These are phyloP conservation scores for Actenoides hombroni DNA, from an alignment of 2,113 vertebrate species.

Conservation along the genomic window DNA sequence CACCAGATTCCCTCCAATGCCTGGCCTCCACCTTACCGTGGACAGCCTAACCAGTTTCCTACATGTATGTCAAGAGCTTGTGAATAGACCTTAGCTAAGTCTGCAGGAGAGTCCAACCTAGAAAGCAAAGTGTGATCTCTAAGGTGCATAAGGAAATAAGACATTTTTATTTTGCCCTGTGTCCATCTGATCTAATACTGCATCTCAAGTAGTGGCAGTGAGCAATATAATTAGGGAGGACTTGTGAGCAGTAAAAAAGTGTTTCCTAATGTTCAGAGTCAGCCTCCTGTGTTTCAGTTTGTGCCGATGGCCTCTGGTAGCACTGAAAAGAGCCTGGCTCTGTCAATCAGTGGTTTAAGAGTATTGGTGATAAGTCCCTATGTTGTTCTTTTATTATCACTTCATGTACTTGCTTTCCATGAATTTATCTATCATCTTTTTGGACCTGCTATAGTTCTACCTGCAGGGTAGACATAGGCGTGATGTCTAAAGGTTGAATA, in stretches of 20 bases:
- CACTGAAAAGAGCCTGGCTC: not conserved
- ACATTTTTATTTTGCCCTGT: not conserved
- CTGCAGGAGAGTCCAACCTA: not conserved
- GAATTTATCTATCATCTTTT: not conserved
- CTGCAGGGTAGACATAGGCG: not conserved
- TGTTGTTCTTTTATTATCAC: not conserved
- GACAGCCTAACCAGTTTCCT: not conserved
- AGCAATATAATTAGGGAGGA: not conserved
- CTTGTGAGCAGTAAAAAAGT: not conserved
- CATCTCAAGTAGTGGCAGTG: not conserved
- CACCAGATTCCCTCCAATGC: not conserved
- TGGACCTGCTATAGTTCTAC: not conserved
- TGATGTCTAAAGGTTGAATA: not conserved
- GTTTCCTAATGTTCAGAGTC: not conserved
- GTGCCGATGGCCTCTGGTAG: not conserved
- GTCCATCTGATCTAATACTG: not conserved
- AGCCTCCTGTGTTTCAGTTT: not conserved
- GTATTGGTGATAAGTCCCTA: not conserved
- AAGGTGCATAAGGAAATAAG: not conserved
- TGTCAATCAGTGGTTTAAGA: not conserved
- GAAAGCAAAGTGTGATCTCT: not conserved
- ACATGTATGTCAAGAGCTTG: fast-evolving
- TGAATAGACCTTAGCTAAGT: not conserved
- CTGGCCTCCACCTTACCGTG: not conserved
- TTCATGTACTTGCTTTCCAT: not conserved